These are phyloP conservation scores for Agelaius tricolor DNA, from an alignment of 2,113 vertebrate species.

Conservation along the genomic window DNA sequence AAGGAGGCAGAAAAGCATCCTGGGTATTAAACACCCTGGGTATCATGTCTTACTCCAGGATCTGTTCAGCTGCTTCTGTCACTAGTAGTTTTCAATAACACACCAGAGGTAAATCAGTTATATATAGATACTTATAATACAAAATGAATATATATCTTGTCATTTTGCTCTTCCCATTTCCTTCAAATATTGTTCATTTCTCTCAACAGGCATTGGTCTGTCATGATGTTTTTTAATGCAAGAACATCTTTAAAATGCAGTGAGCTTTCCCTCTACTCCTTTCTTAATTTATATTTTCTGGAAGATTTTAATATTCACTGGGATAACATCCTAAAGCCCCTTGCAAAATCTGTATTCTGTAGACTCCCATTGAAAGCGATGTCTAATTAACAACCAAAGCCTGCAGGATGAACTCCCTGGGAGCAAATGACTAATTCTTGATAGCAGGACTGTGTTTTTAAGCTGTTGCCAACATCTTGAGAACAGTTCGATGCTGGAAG, in stretches of 20 bases:
- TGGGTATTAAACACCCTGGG: neutral
- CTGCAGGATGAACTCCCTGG: constrained; percentile 31
- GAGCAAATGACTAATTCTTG: constrained; percentile 43
- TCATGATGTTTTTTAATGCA: neutral
- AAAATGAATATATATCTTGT: neutral
- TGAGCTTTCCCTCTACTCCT: neutral
- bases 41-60: neutral
- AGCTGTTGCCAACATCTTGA: constrained; percentile 5
- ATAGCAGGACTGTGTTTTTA: constrained; percentile 18
- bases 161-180: neutral
- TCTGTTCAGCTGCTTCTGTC: neutral
- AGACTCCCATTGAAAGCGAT: neutral
- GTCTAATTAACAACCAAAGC: constrained; percentile 48
- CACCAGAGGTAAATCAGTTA: neutral
- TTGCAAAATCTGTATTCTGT: neutral
- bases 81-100: neutral
- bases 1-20: neutral
- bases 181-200: neutral
- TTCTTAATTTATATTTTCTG: constrained; percentile 10
- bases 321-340: neutral
- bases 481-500: constrained; percentile 12
- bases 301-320: constrained; percentile 16
- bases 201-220: neutral
- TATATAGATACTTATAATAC: neutral
- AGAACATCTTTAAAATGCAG: neutral